Conservation (phyloP, 1,140 invertebrate species). For the Heliconius himera region DNA sequence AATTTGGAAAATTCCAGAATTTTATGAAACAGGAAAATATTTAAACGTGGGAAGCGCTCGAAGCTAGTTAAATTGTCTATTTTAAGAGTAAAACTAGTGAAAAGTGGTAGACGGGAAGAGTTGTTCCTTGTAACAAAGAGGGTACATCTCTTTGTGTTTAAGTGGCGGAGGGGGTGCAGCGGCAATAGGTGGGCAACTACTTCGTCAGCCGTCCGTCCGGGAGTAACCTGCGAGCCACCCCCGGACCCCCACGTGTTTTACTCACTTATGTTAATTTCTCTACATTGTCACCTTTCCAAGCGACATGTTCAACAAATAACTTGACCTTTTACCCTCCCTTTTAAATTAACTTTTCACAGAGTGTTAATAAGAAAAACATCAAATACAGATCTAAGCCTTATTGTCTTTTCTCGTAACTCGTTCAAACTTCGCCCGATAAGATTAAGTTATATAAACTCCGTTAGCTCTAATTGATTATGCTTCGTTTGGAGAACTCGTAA, state of each 20-base stretch:
- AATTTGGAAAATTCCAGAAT: background rate
- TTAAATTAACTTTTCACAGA: background rate
- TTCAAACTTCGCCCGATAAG: constrained; percentile 3
- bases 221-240: constrained; percentile 63
- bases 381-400: background rate
- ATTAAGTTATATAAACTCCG: constrained; percentile 9
- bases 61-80: constrained; percentile 50
- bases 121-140: constrained; percentile 78
- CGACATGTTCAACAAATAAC: background rate
- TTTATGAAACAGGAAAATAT: background rate
- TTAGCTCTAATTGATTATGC: constrained; percentile 6
- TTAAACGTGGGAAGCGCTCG: constrained; percentile 30
- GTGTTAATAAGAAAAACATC: background rate
- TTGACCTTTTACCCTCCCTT: background rate
- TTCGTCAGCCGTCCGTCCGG: constrained; percentile 66
- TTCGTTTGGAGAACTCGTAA: background rate
- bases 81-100: constrained; percentile 54
- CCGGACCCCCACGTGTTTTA: constrained; percentile 45
- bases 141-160: constrained; percentile 78
- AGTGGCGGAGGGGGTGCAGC: constrained; percentile 60
- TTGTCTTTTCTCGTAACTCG: background rate
- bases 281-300: constrained; percentile 27
- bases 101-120: constrained; percentile 67
- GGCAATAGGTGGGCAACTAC: constrained; percentile 60
- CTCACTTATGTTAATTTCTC: constrained; percentile 39